Percentiles rank a stretch among this genome's conserved stretches.
Conservation (phyloP, 2,113 vertebrate genomes). For the Leptobrachium ailaonicum region DNA sequence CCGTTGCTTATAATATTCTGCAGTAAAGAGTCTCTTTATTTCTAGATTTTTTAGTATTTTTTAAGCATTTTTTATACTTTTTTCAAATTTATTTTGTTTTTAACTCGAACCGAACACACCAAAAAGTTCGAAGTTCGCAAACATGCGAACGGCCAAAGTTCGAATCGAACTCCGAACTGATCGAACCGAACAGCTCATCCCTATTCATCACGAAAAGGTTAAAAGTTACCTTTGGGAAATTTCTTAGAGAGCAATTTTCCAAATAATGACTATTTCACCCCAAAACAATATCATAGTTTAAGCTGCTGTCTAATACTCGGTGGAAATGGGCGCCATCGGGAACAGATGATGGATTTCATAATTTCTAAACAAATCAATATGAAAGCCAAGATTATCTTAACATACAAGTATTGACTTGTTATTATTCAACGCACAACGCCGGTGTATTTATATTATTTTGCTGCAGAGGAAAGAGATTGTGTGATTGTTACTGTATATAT, state of each 20-base stretch:
- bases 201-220: too few relatives aligned
- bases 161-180: too few relatives aligned
- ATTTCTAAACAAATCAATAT: slow-evolving; percentile 5
- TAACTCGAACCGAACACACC: too few relatives aligned
- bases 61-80: too few relatives aligned
- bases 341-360: neutral
- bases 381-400: neutral
- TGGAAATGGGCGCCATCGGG: neutral
- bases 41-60: too few relatives aligned
- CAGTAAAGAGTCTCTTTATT: too few relatives aligned
- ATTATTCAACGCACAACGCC: neutral
- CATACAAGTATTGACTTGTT: neutral
- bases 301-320: neutral
- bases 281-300: neutral
- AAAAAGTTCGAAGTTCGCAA: too few relatives aligned
- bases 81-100: too few relatives aligned
- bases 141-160: too few relatives aligned
- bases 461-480: neutral
- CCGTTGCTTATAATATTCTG: too few relatives aligned
- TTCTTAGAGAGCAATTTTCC: neutral
- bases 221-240: too few relatives aligned
- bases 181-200: too few relatives aligned
- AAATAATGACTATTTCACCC: neutral
- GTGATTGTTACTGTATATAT: neutral
- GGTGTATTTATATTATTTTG: neutral